These are phyloP conservation scores for Nematostella vectensis DNA, from an alignment of 92 coral and sea anemone species.

Conservation along the genomic window DNA sequence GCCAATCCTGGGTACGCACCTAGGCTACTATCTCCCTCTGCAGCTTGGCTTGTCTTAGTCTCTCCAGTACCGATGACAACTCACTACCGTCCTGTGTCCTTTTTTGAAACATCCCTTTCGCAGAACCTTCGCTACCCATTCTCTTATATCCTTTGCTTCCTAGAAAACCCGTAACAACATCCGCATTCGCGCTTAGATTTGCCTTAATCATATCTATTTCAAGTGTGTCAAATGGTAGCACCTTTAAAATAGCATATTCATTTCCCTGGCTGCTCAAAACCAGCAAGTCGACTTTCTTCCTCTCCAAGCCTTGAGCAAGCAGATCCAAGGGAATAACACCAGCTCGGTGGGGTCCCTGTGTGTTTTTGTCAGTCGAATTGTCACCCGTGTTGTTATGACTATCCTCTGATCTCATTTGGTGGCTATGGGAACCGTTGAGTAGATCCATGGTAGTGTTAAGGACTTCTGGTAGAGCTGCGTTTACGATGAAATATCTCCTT, in stretches of 20 bases:
- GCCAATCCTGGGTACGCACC: too few species aligned
- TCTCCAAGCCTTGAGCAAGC: constrained; percentile 14
- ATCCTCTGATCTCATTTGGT: neutral
- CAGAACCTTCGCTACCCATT: neutral
- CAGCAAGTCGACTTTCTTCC: constrained; percentile 12
- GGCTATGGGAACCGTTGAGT: neutral
- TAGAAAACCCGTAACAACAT: constrained; percentile 1
- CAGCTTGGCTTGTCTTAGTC: constrained; percentile 19
- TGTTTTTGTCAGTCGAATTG: neutral
- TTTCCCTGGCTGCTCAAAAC: constrained; percentile 10
- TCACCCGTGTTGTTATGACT: neutral
- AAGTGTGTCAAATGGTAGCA: neutral
- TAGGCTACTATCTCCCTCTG: neutral
- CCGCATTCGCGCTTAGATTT: neutral
- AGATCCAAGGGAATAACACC: constrained; percentile 10
- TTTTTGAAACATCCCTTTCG: constrained; percentile 5
- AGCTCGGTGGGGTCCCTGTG: neutral
- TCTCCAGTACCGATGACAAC: constrained; percentile 10
- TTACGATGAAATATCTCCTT: constrained; percentile 6
- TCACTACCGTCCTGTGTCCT: constrained; percentile 1
- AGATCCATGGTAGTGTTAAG: constrained; percentile 1
- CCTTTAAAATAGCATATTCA: constrained; percentile 17
- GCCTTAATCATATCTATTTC: constrained; percentile 4
- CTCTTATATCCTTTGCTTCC: constrained; percentile 9
- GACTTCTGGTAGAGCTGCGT: constrained; percentile 11